phyloP scores from a whole-genome alignment of 2,797 vertebrate species.

The Micrastur ruficollis region DNA sequence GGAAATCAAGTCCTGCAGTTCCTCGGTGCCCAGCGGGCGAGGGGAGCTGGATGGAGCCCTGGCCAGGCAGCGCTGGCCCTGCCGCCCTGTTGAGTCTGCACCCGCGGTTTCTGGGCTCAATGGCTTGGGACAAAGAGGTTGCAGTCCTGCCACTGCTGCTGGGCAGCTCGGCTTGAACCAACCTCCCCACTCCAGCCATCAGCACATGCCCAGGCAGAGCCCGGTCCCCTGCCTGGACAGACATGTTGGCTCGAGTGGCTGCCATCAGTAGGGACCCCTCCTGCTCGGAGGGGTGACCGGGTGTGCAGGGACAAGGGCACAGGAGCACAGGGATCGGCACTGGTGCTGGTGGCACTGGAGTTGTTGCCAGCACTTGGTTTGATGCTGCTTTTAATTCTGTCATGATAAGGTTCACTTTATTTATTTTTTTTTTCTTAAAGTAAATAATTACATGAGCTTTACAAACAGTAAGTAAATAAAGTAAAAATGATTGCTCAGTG shows the following conservation, averaged over 20 bases:
- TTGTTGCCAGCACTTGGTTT: neutral
- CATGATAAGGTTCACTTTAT: neutral
- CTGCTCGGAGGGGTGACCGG: neutral
- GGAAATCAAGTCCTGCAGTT: neutral
- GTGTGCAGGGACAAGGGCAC: neutral
- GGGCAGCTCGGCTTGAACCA: neutral
- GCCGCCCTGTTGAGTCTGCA: neutral
- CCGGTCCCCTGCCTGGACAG: neutral
- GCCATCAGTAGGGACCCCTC: accelerated
- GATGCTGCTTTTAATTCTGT: neutral
- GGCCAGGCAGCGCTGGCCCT: neutral
- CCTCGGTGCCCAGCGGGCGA: accelerated
- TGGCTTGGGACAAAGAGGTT: neutral
- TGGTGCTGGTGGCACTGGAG: accelerated
- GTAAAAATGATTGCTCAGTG: neutral
- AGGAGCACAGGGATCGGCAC: neutral
- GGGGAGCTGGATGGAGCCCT: neutral
- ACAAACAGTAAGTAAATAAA: neutral
- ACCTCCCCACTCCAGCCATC: accelerated
- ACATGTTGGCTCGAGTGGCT: accelerated
- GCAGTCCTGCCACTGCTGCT: neutral
- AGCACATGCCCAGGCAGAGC: accelerated
- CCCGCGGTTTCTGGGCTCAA: accelerated
- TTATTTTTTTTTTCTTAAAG: neutral
- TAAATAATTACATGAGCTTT: neutral